Evolutionary conservation across 2,888 invertebrate genomes (phyloP).

Genomic region (Hypolimnas misippus): DNA sequence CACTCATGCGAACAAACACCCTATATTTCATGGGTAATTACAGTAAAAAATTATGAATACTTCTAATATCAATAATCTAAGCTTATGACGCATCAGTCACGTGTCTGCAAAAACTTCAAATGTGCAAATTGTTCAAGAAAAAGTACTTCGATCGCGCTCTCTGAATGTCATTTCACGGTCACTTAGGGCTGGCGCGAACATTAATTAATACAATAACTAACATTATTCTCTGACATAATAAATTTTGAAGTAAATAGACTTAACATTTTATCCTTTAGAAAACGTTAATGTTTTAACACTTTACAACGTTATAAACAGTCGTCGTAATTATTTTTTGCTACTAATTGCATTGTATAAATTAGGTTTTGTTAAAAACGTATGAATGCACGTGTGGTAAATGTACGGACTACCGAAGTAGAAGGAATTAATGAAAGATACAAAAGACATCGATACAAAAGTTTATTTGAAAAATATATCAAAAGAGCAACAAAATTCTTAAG

Average conservation of each 20-base stretch:
- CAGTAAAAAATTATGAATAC: constrained; percentile 3
- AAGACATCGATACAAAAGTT: neutral
- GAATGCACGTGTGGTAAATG: neutral
- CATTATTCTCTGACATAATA: constrained; percentile 21
- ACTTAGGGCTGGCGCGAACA: constrained; percentile 50
- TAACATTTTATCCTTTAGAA: constrained; percentile 14
- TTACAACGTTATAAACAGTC: constrained; percentile 3
- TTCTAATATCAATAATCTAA: constrained; percentile 25
- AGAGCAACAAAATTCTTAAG: no score
- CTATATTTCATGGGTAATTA: constrained; percentile 21
- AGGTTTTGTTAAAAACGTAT: neutral
- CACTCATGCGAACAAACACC: constrained; percentile 25
- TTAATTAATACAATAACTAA: constrained; percentile 32
- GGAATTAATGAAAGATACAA: neutral
- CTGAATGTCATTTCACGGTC: constrained; percentile 72
- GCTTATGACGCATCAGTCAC: constrained; percentile 47
- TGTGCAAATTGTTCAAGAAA: constrained; percentile 30
- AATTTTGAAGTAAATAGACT: constrained; percentile 23
- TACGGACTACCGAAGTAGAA: neutral
- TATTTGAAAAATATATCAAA: no score
- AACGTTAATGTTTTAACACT: constrained; percentile 18
- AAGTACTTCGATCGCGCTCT: constrained; percentile 37
- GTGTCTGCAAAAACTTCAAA: constrained; percentile 49
- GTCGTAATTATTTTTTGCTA: constrained; percentile 4
- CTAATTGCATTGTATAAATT: neutral